Evolutionary conservation across 2,888 invertebrate genomes (phyloP), one percentile per base, ranked within the genome.

Genomic region (Lamproptera curius): DNA sequence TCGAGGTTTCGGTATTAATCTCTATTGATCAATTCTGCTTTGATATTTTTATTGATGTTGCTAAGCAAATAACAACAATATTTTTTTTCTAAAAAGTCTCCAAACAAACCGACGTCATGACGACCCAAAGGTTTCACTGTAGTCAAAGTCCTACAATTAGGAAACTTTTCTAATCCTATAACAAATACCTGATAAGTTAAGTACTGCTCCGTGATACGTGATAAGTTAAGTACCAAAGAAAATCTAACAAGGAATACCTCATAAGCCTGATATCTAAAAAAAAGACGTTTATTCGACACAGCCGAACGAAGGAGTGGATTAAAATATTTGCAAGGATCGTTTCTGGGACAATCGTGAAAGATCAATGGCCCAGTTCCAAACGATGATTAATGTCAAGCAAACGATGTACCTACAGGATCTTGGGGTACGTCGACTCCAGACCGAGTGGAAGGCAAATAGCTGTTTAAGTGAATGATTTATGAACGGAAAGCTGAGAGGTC

Each of bases 381-480:
- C 20, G 10, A 28, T 39, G 13, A 49, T 49, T 43, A 43, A 43
- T 43, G 38, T 51, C 46, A 53, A 47, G 35, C 48, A 43, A 34
- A 34, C 31, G 33, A 20, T 38, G 33, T 28, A 47, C 38, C 33
- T 39, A 40, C 40, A 40, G 49, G 40, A 43, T 43, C 42, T 35
- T 43, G n/a, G 15, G 42, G 45, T 37, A 33, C 50, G 20, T 53
- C 46, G 52, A 54, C 54, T 43, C 43, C 45, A 38, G 38, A 31
- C 42, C 44, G 56, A 58, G 50, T 51, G 54, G 46, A 58, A 58
- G 61, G 33, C 56, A 46, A 54, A 54, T 52, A 57, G 53, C 37
- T 46, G 47, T 52, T 57, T 52, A 51, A 58, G 42, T 57, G 46
- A 50, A 59, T 61, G 61, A 68, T 66, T 65, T 65, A 69, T 46